These are phyloP conservation scores for Nyctalus aviator DNA, from an alignment of 2,797 vertebrate genomes.

Conservation along the genomic window DNA sequence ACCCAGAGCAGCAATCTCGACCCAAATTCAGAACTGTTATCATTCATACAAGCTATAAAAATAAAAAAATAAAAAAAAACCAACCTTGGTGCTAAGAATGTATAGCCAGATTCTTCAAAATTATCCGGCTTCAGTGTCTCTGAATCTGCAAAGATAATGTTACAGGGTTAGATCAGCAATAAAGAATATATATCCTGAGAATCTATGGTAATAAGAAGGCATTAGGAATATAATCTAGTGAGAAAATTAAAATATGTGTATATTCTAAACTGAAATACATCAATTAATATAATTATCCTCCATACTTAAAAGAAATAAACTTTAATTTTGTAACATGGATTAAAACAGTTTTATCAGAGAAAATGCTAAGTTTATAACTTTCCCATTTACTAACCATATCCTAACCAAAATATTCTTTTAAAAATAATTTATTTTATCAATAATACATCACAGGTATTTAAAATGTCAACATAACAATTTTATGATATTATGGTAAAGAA, in stretches of 20 bases:
- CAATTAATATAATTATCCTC: neutral
- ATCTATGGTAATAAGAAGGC: neutral
- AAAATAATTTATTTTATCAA: neutral
- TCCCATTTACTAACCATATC: slow-evolving; percentile 10
- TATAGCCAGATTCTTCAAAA: slow-evolving; percentile 95
- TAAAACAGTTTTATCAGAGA: neutral
- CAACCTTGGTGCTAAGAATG: slow-evolving; percentile 96
- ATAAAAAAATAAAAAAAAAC: slow-evolving; percentile 72
- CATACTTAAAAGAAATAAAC: slow-evolving; percentile 24
- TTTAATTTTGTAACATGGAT: neutral
- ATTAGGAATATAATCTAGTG: slow-evolving; percentile 23
- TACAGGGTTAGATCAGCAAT: slow-evolving; percentile 64
- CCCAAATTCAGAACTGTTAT: neutral
- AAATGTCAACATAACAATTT: neutral
- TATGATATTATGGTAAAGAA: slow-evolving; percentile 2
- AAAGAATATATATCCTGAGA: neutral
- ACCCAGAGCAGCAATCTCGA: neutral
- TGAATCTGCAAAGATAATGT: slow-evolving; percentile 89
- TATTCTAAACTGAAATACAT: neutral
- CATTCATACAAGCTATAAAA: neutral
- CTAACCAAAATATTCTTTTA: neutral
- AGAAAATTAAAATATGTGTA: neutral
- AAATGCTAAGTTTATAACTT: neutral
- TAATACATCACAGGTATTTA: neutral
- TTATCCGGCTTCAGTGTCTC: slow-evolving; percentile 93